Conservation (phyloP, 2,797 vertebrate species). For the Acanthis flammea region DNA sequence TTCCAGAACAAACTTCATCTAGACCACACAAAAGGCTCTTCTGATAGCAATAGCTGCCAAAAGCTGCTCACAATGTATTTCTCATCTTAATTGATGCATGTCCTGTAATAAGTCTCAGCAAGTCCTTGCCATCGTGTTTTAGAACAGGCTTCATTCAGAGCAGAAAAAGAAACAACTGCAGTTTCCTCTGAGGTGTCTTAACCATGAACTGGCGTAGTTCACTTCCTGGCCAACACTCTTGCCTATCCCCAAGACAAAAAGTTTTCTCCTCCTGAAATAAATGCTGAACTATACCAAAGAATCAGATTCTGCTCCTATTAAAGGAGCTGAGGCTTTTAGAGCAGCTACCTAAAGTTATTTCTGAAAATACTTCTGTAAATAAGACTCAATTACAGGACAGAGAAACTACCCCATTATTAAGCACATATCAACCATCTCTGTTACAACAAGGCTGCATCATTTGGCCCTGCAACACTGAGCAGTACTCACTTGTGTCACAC, state of each 20-base stretch:
- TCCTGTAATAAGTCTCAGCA: background rate
- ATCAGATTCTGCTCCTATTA: background rate
- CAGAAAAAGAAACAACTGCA: background rate
- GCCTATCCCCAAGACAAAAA: background rate
- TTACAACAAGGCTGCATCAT: background rate
- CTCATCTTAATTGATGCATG: background rate
- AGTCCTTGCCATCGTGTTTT: background rate
- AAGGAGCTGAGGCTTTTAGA: background rate
- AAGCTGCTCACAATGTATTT: background rate
- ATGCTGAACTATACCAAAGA: background rate
- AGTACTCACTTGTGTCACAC: slow-evolving; percentile 89
- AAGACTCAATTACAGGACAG: background rate
- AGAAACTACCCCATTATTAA: background rate
- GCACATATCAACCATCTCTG: background rate
- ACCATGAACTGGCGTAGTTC: background rate
- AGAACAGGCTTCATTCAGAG: background rate
- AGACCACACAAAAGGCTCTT: background rate
- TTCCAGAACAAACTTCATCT: background rate
- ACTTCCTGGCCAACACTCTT: background rate
- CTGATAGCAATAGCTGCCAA: background rate
- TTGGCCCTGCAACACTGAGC: background rate
- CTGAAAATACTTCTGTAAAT: background rate
- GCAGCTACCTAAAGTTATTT: background rate
- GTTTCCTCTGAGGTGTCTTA: background rate
- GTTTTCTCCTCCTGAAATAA: background rate